phyloP scores from a whole-genome alignment of 2,113 vertebrate genomes.

The Saccopteryx bilineata region DNA sequence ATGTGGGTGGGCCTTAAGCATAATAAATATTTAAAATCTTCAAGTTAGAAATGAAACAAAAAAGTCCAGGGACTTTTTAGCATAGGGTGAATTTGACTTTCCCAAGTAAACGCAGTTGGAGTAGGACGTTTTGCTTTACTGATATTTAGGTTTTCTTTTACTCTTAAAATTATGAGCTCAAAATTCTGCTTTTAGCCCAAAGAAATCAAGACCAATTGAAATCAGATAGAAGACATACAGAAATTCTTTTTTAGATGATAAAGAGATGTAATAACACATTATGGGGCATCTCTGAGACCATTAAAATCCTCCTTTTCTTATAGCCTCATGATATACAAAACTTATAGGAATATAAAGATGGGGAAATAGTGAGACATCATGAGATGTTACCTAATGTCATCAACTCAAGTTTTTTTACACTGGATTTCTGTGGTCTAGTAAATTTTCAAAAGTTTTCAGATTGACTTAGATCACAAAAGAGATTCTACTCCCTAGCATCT shows the following conservation, averaged over 20 bases:
- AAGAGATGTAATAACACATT: not conserved
- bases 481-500: slow-evolving; percentile 14
- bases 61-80: not conserved
- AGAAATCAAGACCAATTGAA: slow-evolving; percentile 24
- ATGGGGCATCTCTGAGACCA: not conserved
- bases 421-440: not conserved
- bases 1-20: not conserved
- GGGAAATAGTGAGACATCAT: not conserved
- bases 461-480: not conserved
- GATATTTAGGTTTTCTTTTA: not conserved
- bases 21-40: not conserved
- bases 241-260: not conserved
- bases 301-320: not conserved
- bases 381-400: not conserved
- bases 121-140: slow-evolving; percentile 1
- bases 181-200: not conserved
- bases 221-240: not conserved
- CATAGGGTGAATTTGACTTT: slow-evolving; percentile 4
- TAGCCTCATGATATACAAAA: not conserved
- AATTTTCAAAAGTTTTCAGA: not conserved
- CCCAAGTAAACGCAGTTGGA: not conserved
- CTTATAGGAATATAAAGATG: not conserved
- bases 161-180: not conserved
- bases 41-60: not conserved
- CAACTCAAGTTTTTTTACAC: not conserved